Percentiles rank a stretch among this genome's conserved stretches.
These are phyloP conservation scores for Cassiopea xamachana DNA, from an alignment of 30 jellyfish, hydroid and myxozoan genomes.

Conservation along the genomic window DNA sequence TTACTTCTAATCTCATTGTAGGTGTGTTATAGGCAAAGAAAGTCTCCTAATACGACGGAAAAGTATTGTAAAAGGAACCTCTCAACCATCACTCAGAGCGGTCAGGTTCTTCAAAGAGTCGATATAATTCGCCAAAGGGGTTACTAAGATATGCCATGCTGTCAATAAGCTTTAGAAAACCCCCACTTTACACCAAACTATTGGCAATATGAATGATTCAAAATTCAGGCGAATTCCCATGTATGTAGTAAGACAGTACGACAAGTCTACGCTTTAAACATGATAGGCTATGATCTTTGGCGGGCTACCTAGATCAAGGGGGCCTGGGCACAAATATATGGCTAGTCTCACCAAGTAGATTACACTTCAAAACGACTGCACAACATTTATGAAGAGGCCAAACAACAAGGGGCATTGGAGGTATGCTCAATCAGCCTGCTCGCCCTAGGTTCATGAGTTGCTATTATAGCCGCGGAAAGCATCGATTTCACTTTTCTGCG, in stretches of 20 bases:
- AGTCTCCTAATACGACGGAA: constrained; percentile 21
- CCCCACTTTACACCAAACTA: not conserved
- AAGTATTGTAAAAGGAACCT: constrained; percentile 2
- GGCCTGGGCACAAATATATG: no score
- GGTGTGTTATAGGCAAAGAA: constrained; percentile 11
- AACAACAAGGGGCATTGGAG: no score
- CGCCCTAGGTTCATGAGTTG: no score
- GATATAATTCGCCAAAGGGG: constrained; percentile 1
- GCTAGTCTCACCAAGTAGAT: no score
- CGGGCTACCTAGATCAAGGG: no score
- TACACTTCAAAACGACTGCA: no score
- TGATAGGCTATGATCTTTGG: no score
- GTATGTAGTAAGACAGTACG: not conserved
- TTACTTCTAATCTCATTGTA: constrained; percentile 31
- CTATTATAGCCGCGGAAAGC: no score
- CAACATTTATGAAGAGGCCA: no score
- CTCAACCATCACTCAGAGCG: constrained; percentile 2
- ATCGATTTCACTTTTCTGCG: no score
- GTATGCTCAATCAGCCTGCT: no score
- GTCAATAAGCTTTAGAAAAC: not conserved
- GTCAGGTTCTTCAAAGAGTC: not conserved
- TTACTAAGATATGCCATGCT: not conserved
- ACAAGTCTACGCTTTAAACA: not conserved
- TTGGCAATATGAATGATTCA: not conserved
- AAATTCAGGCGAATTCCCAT: not conserved